Evolutionary conservation across 2,888 invertebrate genomes (phyloP), one percentile per base, ranked within the genome.

Genomic region (Cyrtodaria siliqua): DNA sequence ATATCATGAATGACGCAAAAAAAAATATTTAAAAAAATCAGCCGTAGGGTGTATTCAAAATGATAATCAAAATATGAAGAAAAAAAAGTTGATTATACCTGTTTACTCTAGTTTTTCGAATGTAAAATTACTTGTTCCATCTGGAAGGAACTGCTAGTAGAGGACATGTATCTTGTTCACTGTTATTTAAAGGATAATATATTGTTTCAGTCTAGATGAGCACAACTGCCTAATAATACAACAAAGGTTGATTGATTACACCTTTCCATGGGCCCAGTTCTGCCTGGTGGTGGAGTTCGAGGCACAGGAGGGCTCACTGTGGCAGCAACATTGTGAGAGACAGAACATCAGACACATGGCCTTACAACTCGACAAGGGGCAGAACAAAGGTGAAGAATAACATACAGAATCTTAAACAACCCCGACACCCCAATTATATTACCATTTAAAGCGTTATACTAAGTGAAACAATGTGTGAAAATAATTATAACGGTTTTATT

Each of bases 181-280:
- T 12, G 40, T 38, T 38, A 38, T 38, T 16, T 38, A 38, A 38
- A 38, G 8, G 8, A 49, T 49, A n/a, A 49, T 6, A 12, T 49
- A 49, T 44, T 23, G 12, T 55, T 67, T 24, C 75, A 87, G 87
- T 20, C 61, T 87, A 24, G 84, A 86, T 62, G 60, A 63, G 8
- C 75, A 69, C 64, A 85, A 85, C 76, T 85, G 85, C 33, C 52
- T 87, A 55, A 66, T 87, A 24, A 33, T 73, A 38, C 67, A 59
- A 23, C 49, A 57, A 9, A 50, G 60, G 24, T 59, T 70, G 18
- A 70, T 86, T 33, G 23, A 55, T 9, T 66, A 79, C 8, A 70
- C 78, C 24, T 87, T 87, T 69, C 86, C 87, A 8, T 84, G 86
- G 88, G 70, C 86, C n/a, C 84, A 84, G 75, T 88, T 89, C 68